Percentiles rank a stretch among this genome's conserved stretches.
phyloP scores from a whole-genome alignment of 2,888 invertebrate species.

The Toxonevra muliebris region DNA sequence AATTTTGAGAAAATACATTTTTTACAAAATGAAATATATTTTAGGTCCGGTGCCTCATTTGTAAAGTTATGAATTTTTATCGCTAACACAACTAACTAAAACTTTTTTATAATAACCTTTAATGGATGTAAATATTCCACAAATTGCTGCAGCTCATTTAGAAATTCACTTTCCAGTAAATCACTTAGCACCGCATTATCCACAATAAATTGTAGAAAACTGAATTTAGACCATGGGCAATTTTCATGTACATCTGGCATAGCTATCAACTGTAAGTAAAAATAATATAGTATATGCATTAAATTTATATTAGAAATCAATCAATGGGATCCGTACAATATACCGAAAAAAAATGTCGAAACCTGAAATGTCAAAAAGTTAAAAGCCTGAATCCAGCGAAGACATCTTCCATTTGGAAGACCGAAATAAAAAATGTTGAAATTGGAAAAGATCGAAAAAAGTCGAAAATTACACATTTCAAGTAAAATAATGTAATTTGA shows the following conservation, averaged over 20 bases:
- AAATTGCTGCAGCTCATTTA: conserved; percentile 40
- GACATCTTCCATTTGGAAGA: too few relatives aligned
- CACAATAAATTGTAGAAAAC: conserved; percentile 44
- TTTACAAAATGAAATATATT: not conserved
- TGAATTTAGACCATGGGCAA: conserved; percentile 47
- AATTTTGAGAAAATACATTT: not conserved
- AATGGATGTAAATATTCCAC: conserved; percentile 48
- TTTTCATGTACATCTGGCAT: conserved; percentile 38
- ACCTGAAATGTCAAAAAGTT: too few relatives aligned
- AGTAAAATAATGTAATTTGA: too few relatives aligned
- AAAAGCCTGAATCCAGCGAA: too few relatives aligned
- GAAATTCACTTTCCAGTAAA: conserved; percentile 33
- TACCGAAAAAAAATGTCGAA: too few relatives aligned
- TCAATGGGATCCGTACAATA: too few relatives aligned
- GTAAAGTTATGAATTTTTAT: not conserved
- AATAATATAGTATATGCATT: too few relatives aligned
- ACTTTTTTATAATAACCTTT: conserved; percentile 47
- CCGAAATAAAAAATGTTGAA: too few relatives aligned
- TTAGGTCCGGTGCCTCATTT: not conserved
- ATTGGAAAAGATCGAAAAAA: too few relatives aligned
- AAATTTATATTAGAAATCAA: not conserved
- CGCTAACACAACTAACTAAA: too few relatives aligned
- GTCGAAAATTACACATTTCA: too few relatives aligned
- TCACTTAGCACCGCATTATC: conserved; percentile 40
- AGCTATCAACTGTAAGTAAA: conserved; percentile 11